These are phyloP conservation scores for Lagorchestes hirsutus DNA, from an alignment of 2,797 vertebrate genomes.

Conservation along the genomic window DNA sequence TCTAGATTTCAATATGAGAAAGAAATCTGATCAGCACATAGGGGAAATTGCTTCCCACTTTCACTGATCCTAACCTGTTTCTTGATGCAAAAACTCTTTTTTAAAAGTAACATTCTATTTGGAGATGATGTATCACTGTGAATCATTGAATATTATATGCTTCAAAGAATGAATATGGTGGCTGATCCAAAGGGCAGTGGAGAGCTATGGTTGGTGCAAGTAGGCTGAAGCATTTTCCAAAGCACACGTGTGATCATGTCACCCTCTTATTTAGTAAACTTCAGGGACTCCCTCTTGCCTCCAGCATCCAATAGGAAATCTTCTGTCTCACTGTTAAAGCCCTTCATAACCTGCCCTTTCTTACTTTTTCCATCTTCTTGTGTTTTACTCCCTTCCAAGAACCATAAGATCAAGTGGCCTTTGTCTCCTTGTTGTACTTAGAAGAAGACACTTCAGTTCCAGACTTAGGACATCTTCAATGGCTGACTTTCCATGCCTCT, in stretches of 20 bases:
- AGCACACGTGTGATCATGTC: not conserved
- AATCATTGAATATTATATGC: not conserved
- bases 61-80: not conserved
- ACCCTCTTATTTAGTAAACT: not conserved
- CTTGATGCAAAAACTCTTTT: not conserved
- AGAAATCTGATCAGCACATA: not conserved
- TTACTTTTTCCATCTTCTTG: not conserved
- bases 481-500: not conserved
- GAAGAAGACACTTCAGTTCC: not conserved
- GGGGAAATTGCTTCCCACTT: not conserved
- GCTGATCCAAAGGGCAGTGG: not conserved
- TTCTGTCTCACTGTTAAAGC: not conserved
- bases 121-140: not conserved
- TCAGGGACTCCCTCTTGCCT: not conserved
- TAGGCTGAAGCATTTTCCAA: not conserved
- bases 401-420: not conserved
- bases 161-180: not conserved
- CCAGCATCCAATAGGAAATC: not conserved
- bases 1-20: not conserved
- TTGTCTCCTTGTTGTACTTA: not conserved
- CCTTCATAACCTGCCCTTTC: not conserved
- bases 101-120: not conserved
- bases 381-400: not conserved
- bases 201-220: not conserved
- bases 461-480: not conserved